phyloP scores from a whole-genome alignment of 2,797 vertebrate species.

The Myioborus miniatus region DNA sequence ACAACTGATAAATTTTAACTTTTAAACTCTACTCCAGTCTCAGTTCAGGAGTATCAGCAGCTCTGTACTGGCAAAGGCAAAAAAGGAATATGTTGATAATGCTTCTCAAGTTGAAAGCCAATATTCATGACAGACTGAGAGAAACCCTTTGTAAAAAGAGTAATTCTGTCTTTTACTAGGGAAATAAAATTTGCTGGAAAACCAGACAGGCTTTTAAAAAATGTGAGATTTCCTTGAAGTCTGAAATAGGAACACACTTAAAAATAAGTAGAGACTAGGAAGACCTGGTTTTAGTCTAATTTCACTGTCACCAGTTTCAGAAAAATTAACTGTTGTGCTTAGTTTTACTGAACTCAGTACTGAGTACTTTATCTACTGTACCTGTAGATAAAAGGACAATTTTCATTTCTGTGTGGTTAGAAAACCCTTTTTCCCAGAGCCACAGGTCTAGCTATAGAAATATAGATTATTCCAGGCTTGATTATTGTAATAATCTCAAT shows the following conservation, averaged over 20 bases:
- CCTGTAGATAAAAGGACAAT: neutral
- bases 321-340: neutral
- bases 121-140: neutral
- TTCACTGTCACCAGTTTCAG: neutral
- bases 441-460: neutral
- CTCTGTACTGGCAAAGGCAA: neutral
- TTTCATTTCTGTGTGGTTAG: neutral
- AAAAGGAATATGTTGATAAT: neutral
- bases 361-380: neutral
- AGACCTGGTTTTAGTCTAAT: neutral
- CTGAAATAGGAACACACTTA: neutral
- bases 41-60: neutral
- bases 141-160: neutral
- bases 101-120: neutral
- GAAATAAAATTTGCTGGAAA: neutral
- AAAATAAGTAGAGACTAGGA: neutral
- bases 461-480: neutral
- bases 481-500: neutral
- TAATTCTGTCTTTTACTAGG: neutral
- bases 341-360: neutral
- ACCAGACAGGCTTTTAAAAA: neutral
- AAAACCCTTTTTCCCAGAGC: neutral
- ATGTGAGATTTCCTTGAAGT: neutral
- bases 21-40: neutral
- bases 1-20: neutral